A percentile compares a stretch with the other conserved stretches of the same genome.
These are phyloP conservation scores for Eulemur coronatus DNA, from an alignment of 2,797 vertebrate species.

Conservation along the genomic window DNA sequence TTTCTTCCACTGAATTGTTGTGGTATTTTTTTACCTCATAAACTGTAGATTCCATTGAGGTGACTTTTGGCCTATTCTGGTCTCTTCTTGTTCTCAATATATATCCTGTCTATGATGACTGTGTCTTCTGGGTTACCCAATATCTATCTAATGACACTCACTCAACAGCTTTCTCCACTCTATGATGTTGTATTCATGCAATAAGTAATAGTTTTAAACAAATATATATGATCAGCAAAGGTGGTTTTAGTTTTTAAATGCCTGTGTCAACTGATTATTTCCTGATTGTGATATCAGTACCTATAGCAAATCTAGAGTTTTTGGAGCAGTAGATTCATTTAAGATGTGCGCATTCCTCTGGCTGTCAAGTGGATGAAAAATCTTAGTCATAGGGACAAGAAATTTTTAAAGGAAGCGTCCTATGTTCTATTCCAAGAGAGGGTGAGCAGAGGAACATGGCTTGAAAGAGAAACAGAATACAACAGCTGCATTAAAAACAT, in stretches of 20 bases:
- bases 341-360: background rate
- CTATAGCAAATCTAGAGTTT: background rate
- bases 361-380: background rate
- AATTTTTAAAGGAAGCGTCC: background rate
- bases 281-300: background rate
- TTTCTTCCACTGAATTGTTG: background rate
- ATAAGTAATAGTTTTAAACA: background rate
- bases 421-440: background rate
- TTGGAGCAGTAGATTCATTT: background rate
- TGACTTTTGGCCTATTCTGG: background rate
- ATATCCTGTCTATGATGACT: background rate
- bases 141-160: background rate
- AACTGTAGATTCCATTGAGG: background rate
- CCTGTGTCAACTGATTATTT: background rate
- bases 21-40: background rate
- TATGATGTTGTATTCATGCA: background rate
- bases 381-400: background rate
- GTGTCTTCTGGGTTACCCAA: background rate
- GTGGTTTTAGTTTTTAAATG: background rate
- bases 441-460: background rate
- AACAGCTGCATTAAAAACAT: background rate
- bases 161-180: background rate
- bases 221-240: background rate
- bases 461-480: background rate
- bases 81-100: background rate